Conservation (phyloP, 2,113 vertebrate genomes). For the Spea multiplicata region DNA sequence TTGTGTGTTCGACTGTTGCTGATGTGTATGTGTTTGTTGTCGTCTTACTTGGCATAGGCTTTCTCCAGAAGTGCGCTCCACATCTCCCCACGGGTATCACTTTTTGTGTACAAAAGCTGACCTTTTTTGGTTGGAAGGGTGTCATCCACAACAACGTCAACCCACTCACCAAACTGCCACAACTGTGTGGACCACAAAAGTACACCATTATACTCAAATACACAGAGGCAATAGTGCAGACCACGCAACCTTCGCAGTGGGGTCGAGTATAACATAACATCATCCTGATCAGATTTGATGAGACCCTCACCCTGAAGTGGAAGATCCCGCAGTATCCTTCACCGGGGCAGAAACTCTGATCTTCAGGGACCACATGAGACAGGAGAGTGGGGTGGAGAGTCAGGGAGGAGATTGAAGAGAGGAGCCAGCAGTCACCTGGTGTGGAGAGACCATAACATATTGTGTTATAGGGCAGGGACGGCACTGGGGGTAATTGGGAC, state of each 20-base stretch:
- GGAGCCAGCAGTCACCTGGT: constrained; percentile 73
- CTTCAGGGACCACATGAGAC: constrained; percentile 66
- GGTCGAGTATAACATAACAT: too few species aligned
- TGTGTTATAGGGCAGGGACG: too few species aligned
- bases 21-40: neutral
- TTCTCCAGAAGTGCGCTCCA: constrained; percentile 81
- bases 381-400: constrained; percentile 68
- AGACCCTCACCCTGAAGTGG: constrained; percentile 62
- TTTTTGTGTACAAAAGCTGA: constrained; percentile 75
- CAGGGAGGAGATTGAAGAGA: constrained; percentile 71
- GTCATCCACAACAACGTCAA: constrained; percentile 79
- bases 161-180: constrained; percentile 82
- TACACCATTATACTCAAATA: too few species aligned
- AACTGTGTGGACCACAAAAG: constrained; percentile 56
- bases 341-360: constrained; percentile 58
- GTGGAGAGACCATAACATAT: neutral
- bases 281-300: neutral
- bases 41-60: constrained; percentile 72
- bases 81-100: constrained; percentile 69
- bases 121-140: constrained; percentile 67
- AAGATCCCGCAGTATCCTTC: constrained; percentile 70
- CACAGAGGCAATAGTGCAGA: too few species aligned
- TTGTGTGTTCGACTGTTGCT: neutral
- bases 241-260: too few species aligned
- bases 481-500: too few species aligned